Conservation (phyloP, 2,113 vertebrate genomes). For the Hemicordylus capensis region DNA sequence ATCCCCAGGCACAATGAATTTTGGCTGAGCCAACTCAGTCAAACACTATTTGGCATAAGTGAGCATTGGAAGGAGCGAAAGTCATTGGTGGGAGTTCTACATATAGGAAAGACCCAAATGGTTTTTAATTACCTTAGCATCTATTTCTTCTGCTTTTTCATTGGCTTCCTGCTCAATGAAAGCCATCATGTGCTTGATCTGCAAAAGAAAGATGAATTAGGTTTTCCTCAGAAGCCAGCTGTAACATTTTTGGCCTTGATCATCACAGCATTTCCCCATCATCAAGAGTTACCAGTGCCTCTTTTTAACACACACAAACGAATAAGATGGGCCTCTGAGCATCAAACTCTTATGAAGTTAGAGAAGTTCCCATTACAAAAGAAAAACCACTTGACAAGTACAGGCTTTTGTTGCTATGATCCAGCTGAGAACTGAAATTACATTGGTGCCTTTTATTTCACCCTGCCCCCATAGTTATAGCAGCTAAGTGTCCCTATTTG, state of each 20-base stretch:
- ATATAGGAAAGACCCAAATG: neutral
- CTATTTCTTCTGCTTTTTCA: conserved; percentile 98
- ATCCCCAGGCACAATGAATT: neutral
- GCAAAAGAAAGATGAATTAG: conserved; percentile 31
- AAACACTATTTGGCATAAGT: neutral
- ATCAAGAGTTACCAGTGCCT: neutral
- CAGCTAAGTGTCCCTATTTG: neutral
- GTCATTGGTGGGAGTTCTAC: neutral
- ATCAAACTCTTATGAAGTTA: neutral
- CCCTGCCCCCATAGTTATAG: neutral
- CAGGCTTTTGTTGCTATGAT: neutral
- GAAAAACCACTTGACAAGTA: neutral
- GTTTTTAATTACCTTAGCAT: conserved; percentile 89
- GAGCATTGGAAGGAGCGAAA: neutral
- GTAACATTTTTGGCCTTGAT: neutral
- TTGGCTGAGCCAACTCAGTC: neutral
- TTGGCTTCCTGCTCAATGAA: conserved; percentile 99
- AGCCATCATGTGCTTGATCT: conserved; percentile 99
- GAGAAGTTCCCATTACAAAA: neutral
- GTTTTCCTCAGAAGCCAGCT: conserved; percentile 6
- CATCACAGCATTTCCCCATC: neutral
- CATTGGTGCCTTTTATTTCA: too few relatives aligned
- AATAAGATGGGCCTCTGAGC: neutral
- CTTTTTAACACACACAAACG: neutral
- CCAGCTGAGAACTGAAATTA: neutral